Conservation (phyloP, 2,888 invertebrate genomes). For the Tinea semifulvella region DNA sequence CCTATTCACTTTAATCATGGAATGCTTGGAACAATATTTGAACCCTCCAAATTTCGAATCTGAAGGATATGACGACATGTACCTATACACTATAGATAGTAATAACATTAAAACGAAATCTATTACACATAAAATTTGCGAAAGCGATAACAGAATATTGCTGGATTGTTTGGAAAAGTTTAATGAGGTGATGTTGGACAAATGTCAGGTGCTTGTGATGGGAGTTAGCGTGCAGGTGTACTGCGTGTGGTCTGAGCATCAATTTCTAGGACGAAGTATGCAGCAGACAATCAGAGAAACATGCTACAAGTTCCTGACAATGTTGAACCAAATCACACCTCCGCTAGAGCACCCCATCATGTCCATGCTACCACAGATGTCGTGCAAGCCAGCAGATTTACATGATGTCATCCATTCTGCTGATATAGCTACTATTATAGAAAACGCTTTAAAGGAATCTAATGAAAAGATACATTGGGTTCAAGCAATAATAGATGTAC, state of each 20-base stretch:
- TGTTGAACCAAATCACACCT: slow-evolving; percentile 26
- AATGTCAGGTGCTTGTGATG: slow-evolving; percentile 42
- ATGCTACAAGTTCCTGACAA: slow-evolving; percentile 34
- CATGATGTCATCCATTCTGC: slow-evolving; percentile 37
- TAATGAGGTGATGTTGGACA: slow-evolving; percentile 36
- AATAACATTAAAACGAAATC: slow-evolving; percentile 25
- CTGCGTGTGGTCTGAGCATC: slow-evolving; percentile 57
- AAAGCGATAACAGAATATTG: slow-evolving; percentile 29
- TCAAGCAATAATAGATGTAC: slow-evolving; percentile 36
- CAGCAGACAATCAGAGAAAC: slow-evolving; percentile 47
- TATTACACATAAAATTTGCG: slow-evolving; percentile 26
- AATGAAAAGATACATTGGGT: slow-evolving; percentile 37
- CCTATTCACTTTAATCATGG: slow-evolving; percentile 29
- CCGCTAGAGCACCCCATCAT: slow-evolving; percentile 39
- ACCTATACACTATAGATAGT: slow-evolving; percentile 33
- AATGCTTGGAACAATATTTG: slow-evolving; percentile 32
- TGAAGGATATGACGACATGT: slow-evolving; percentile 29
- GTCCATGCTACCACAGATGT: slow-evolving; percentile 42
- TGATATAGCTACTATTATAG: slow-evolving; percentile 30
- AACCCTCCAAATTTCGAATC: slow-evolving; percentile 27
- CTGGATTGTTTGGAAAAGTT: slow-evolving; percentile 34
- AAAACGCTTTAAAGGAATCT: slow-evolving; percentile 31
- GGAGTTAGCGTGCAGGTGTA: slow-evolving; percentile 49
- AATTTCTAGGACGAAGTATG: slow-evolving; percentile 39
- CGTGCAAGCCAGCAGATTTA: slow-evolving; percentile 39